Conservation (phyloP, 2,113 vertebrate species). For the Rhinogobius similis region DNA sequence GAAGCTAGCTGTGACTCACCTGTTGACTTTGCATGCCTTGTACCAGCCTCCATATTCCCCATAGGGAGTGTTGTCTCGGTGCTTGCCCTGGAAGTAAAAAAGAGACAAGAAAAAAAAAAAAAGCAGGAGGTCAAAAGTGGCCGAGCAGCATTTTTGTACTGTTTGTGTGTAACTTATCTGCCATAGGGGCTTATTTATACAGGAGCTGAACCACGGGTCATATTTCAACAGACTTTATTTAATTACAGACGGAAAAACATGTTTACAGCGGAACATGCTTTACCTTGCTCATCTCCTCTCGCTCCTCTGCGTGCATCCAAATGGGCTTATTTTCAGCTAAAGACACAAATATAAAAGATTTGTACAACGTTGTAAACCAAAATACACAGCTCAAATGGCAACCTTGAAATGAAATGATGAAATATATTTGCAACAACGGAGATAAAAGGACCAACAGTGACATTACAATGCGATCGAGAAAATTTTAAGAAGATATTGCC, state of each 20-base stretch:
- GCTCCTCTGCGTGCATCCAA: slow-evolving; percentile 97
- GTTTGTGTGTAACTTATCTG: slow-evolving; percentile 28
- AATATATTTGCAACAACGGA: background rate
- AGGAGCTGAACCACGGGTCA: background rate
- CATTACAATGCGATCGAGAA: background rate
- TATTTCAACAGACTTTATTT: slow-evolving; percentile 7
- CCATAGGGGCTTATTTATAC: slow-evolving; percentile 5
- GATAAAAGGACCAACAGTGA: background rate
- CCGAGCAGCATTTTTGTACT: slow-evolving; percentile 36
- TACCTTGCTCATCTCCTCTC: slow-evolving; percentile 97
- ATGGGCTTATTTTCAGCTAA: slow-evolving; percentile 96
- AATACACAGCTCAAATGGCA: background rate
- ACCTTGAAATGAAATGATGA: background rate
- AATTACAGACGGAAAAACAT: background rate
- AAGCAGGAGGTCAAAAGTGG: slow-evolving; percentile 26
- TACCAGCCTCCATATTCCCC: slow-evolving; percentile 98
- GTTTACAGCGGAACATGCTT: slow-evolving; percentile 22
- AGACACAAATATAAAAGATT: slow-evolving; percentile 51
- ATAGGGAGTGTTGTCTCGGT: slow-evolving; percentile 88
- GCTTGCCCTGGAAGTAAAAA: slow-evolving; percentile 83
- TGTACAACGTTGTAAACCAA: background rate
- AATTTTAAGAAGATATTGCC: too few relatives aligned
- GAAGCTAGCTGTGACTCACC: slow-evolving; percentile 74
- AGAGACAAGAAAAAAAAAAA: slow-evolving; percentile 27
- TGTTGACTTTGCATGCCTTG: slow-evolving; percentile 98